These are phyloP conservation scores for Drosophila mimica DNA, from an alignment of 2,888 invertebrate species.

Conservation along the genomic window DNA sequence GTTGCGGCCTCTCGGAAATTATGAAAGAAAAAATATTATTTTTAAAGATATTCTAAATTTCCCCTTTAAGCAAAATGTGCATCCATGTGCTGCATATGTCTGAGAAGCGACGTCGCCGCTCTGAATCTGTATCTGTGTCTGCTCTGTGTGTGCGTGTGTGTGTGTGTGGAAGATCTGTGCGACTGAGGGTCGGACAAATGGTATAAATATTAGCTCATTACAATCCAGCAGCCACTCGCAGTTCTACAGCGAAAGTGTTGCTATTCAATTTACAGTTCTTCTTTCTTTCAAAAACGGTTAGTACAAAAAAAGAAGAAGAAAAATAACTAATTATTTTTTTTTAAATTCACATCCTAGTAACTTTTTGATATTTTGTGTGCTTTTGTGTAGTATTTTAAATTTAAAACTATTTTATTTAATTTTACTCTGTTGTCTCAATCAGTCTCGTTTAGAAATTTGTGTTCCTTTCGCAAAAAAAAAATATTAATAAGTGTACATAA, in stretches of 20 bases:
- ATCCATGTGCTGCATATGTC: slow-evolving; percentile 70
- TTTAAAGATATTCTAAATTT: slow-evolving; percentile 78
- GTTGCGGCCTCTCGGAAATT: slow-evolving; percentile 58
- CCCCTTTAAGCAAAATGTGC: slow-evolving; percentile 75
- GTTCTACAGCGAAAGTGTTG: slow-evolving; percentile 86
- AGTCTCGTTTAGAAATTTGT: neutral
- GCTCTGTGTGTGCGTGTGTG: slow-evolving; percentile 17
- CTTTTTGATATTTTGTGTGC: slow-evolving; percentile 1
- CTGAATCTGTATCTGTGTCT: slow-evolving; percentile 22
- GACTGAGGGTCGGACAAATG: slow-evolving; percentile 76
- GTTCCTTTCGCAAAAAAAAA: neutral
- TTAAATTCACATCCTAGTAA: neutral
- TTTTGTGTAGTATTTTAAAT: neutral
- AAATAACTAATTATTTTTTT: neutral
- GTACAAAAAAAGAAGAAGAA: slow-evolving; percentile 42
- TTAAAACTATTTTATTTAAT: slow-evolving; percentile 8
- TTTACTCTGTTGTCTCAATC: slow-evolving; percentile 1
- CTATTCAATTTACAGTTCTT: slow-evolving; percentile 83
- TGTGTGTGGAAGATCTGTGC: slow-evolving; percentile 67
- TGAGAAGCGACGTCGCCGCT: slow-evolving; percentile 30
- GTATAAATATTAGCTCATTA: slow-evolving; percentile 85
- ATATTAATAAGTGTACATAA: slow-evolving; percentile 1
- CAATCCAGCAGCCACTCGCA: slow-evolving; percentile 85
- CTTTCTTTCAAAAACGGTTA: slow-evolving; percentile 81
- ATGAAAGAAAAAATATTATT: slow-evolving; percentile 70